Base-by-base conservation (phyloP, 2,797 vertebrate species). In the Aplochiton taeniatus region DNA sequence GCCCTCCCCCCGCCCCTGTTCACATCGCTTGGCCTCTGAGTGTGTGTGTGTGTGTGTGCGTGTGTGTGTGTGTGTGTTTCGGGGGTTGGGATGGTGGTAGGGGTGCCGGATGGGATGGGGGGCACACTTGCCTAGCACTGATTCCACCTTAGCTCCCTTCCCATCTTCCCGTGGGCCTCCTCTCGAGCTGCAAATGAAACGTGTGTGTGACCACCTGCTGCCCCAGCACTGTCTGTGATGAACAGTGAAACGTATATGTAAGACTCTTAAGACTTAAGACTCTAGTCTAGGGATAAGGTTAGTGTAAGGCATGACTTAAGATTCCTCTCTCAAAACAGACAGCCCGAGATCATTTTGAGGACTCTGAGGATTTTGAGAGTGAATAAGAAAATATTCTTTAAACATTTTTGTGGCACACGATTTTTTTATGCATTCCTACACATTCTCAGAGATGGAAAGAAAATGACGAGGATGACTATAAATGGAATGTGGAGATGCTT, bases 11-110 rank as follows among this genome's bases (percentile, higher is more conserved):
- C 31, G 58, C 70, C 60, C 67, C 50, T 53, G 17, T 69, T 69
- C 70, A 65, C 70, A 75, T 74, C 79, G 73, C 76, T 78, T 81
- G 66, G 71, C 66, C 17, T 53, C 20, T 12, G 11, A 14, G 66
- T 47, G 46, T 63, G 51, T 49, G 16, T 52, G 50, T 62, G n/a
- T 61, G 18, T 66, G 48, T 18, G 31, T 42, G 13, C 13, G 17
- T 8, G 61, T 63, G 68, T 48, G 20, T 19, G 48, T 42, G 56
- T 45, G 56, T 44, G 56, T 58, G 56, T 45, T 19, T 12, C 31
- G 18, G 3, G 41, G 13, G 11, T 63, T 2, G 31, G 31, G 31
- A 31, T 2, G 31, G 31, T 31, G 6, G 31, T 31, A 31, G 6
- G 31, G 31, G 31, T 31, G 31, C 2, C 2, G 31, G 31, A 31